Base-by-base conservation (phyloP, 92 coral and sea anemone species). In the Porites cylindrica region DNA sequence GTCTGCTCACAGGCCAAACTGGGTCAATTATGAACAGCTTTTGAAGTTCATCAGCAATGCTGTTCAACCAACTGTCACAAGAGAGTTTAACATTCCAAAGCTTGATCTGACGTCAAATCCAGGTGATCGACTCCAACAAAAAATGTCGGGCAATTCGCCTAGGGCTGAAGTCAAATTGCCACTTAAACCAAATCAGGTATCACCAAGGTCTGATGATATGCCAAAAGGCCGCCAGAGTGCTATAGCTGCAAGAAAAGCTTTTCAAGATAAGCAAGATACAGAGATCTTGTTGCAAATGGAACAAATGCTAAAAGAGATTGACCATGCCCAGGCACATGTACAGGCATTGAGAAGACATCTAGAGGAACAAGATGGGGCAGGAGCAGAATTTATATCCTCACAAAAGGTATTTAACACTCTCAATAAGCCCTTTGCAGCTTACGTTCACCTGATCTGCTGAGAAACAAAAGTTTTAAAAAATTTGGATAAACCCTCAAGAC, bases 21-120 rank as follows among this genome's bases (percentile, higher is more conserved):
- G 98, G 98, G 82, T 95, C 3, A 95, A 93, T 63, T 95, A 95
- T 83, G 98, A 95, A 56, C 96, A 93, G 69, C 87, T 95, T 24
- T 80, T 95, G 54, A 95, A 93, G 78, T 95, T 90, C 78, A 51
- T 95, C 7, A 95, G 88, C 38, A 79, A 79, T 61, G 62, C 90
- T 9, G 71, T 87, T 10, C 91, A 91, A 78, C 87, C 91, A 67
- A 76, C 79, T 60, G 78, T 24, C 4, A 72, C 82, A n/a, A 82
- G 52, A 58, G 91, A 82, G 14, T 84, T 58, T 56, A 32, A 19
- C 3, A 82, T 93, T 50, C 94, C 94, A 8, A 72, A 82, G 38
- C 94, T 90, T 81, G 98, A 94, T 53, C 62, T 94, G 21, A 19
- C 74, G 26, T 81, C 86, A 10, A 86, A 65, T 11, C 90, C 93